Evolutionary conservation across 1,140 invertebrate genomes (phyloP).

Genomic region (Adoxophyes honmai): DNA sequence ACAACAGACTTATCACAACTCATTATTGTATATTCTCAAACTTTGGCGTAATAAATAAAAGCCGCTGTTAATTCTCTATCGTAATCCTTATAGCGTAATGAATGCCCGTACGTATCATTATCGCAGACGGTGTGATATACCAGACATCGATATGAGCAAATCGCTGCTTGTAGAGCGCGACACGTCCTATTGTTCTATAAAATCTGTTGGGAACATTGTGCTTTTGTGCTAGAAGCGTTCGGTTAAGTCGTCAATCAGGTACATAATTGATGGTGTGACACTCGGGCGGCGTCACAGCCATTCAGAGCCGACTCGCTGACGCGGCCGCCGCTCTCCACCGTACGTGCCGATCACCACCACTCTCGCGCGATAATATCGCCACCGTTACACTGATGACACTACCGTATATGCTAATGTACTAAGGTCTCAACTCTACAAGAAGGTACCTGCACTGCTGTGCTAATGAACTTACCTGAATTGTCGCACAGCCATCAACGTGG

Average conservation of each 20-base stretch:
- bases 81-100: too few species aligned
- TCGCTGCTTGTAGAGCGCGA: not conserved
- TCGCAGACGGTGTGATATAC: too few species aligned
- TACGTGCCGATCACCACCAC: constrained; percentile 65
- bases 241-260: constrained; percentile 64
- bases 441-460: too few species aligned
- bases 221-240: constrained; percentile 17
- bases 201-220: constrained; percentile 14
- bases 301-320: constrained; percentile 51
- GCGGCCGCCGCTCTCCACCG: constrained; percentile 53
- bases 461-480: too few species aligned
- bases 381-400: constrained; percentile 30
- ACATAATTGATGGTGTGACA: constrained; percentile 54
- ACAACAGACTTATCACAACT: too few species aligned
- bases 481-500: too few species aligned
- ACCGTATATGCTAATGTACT: not conserved
- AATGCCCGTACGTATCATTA: too few species aligned
- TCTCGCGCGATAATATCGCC: constrained; percentile 53
- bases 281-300: constrained; percentile 37
- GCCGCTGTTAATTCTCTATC: too few species aligned
- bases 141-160: constrained; percentile 2
- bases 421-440: too few species aligned
- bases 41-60: too few species aligned
- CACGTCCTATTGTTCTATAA: constrained; percentile 12
- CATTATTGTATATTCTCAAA: too few species aligned